phyloP scores from a whole-genome alignment of 2,888 invertebrate genomes.

The Nephrotoma appendiculata region DNA sequence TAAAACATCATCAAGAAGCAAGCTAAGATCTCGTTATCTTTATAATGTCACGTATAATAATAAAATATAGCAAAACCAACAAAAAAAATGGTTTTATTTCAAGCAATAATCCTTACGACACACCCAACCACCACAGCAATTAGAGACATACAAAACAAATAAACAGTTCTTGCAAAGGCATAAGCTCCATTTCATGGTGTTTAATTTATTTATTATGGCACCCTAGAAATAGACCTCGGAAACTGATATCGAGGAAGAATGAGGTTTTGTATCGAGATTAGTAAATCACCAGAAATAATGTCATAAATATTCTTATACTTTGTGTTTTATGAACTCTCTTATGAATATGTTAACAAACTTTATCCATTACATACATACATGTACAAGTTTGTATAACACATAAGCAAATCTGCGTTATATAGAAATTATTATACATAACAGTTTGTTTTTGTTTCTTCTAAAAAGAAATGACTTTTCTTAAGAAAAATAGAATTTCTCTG shows the following conservation, averaged over 20 bases:
- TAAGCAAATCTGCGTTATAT: not conserved
- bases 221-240: not conserved
- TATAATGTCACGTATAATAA: not conserved
- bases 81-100: not conserved
- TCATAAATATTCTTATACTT: not conserved
- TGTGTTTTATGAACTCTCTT: not conserved
- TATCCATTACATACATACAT: not conserved
- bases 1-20: not conserved
- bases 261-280: not conserved
- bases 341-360: not conserved
- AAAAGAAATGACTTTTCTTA: not conserved
- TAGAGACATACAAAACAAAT: not conserved
- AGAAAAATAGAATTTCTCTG: not conserved
- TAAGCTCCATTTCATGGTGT: not conserved
- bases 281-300: not conserved
- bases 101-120: not conserved
- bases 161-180: not conserved
- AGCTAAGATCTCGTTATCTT: not conserved
- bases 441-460: not conserved
- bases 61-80: not conserved
- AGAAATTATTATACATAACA: not conserved
- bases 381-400: not conserved
- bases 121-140: not conserved
- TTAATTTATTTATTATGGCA: not conserved
- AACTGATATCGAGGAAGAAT: not conserved